phyloP scores from a whole-genome alignment of 2,888 invertebrate species.

The Volucella inflata region DNA sequence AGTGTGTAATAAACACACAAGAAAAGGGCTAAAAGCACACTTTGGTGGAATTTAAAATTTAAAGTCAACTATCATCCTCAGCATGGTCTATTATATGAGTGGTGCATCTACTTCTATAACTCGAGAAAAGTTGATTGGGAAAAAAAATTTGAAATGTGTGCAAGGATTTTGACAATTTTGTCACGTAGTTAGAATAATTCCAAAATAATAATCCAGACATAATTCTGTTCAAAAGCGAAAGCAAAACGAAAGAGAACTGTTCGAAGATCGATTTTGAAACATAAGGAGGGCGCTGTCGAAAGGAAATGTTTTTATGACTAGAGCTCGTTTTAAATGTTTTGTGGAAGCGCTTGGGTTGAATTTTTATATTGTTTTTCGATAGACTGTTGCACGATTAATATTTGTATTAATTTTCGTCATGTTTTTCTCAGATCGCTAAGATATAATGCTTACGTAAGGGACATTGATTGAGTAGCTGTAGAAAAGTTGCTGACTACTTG shows the following conservation, averaged over 20 bases:
- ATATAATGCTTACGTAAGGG: too few relatives aligned
- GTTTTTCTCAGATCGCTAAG: too few relatives aligned
- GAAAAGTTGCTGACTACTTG: too few relatives aligned
- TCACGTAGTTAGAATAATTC: conserved; percentile 71
- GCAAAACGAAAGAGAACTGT: conserved; percentile 26
- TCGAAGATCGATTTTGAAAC: neutral
- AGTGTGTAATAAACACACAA: neutral
- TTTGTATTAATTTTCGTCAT: neutral
- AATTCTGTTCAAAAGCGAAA: conserved; percentile 70
- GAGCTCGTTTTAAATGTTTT: conserved; percentile 53
- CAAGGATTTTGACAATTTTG: conserved; percentile 61
- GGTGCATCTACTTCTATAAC: conserved; percentile 46
- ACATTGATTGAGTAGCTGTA: too few relatives aligned
- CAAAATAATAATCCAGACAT: conserved; percentile 71
- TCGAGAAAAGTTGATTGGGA: conserved; percentile 5
- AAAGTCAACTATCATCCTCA: conserved; percentile 30
- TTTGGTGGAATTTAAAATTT: conserved; percentile 30
- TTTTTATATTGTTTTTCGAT: conserved; percentile 57
- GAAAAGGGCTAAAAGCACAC: conserved; percentile 58
- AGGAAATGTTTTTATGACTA: conserved; percentile 27
- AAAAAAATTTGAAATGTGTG: conserved; percentile 8
- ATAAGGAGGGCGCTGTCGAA: neutral
- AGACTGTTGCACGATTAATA: conserved; percentile 7
- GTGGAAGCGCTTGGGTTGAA: conserved; percentile 59
- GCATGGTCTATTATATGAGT: conserved; percentile 17